Percentiles rank a stretch among this genome's conserved stretches.
Conservation (phyloP, 2,797 vertebrate species). For the Aotus griseimembra region DNA sequence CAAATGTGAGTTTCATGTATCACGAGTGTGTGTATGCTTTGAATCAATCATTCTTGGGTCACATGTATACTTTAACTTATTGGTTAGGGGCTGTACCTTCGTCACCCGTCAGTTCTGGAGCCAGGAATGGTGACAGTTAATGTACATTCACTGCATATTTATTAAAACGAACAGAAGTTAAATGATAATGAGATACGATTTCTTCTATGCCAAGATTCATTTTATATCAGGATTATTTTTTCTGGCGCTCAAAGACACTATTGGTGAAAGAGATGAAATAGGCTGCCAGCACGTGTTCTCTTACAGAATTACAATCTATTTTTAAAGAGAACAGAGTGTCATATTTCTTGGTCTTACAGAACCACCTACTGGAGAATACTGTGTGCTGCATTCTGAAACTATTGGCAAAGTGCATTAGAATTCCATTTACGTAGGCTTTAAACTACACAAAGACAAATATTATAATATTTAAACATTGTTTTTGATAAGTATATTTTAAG, state of each 20-base stretch:
- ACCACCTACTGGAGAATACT: slow-evolving; percentile 28
- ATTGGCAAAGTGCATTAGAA: too few species aligned
- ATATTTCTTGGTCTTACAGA: background rate
- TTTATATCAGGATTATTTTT: background rate
- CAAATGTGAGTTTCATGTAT: background rate
- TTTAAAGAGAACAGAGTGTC: background rate
- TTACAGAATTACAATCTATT: background rate
- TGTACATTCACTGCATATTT: fast-evolving
- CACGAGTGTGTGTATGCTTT: fast-evolving
- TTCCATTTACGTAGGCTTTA: background rate
- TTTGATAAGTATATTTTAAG: background rate
- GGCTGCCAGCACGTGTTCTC: background rate
- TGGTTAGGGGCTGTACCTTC: background rate
- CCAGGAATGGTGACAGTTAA: background rate
- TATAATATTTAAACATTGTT: background rate
- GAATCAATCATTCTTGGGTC: background rate
- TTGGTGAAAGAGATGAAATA: background rate
- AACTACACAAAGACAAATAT: background rate
- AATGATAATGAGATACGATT: too few species aligned
- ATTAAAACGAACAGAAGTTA: background rate
- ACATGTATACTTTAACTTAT: background rate
- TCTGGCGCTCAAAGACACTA: background rate
- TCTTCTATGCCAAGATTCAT: background rate
- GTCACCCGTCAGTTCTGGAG: background rate
- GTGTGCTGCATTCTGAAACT: background rate